phyloP scores from a whole-genome alignment of 2,113 vertebrate species.

The Poeciliopsis retropinna region DNA sequence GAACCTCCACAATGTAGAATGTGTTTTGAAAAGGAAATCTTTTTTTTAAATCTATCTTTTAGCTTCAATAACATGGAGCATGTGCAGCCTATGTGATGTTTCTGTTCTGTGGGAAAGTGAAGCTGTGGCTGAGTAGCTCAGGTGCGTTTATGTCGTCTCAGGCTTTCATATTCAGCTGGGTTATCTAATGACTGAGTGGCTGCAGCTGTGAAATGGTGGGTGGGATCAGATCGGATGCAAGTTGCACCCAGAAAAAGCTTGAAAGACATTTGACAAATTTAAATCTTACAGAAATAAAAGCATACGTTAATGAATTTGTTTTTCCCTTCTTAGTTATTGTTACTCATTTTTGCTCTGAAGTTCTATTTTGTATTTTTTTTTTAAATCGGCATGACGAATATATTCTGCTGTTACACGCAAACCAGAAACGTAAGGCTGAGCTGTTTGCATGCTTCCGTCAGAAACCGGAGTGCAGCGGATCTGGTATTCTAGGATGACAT shows the following conservation, averaged over 20 bases:
- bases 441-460: conserved; percentile 3
- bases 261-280: conserved; percentile 1
- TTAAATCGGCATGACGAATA: not conserved
- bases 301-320: not conserved
- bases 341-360: not conserved
- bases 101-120: not conserved
- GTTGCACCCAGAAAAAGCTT: not conserved
- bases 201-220: conserved; percentile 25
- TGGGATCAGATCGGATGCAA: conserved; percentile 14
- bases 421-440: conserved; percentile 4
- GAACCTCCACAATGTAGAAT: not conserved
- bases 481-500: conserved; percentile 57
- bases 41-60: not conserved
- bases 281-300: not conserved
- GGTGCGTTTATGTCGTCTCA: not conserved
- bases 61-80: not conserved
- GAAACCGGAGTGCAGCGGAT: conserved; percentile 9
- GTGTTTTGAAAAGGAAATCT: not conserved
- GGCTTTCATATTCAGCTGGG: conserved; percentile 23
- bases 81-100: not conserved
- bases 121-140: not conserved
- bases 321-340: not conserved
- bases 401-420: not conserved
- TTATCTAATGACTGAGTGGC: conserved; percentile 17
- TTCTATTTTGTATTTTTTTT: not conserved